Evolutionary conservation across 2,113 vertebrate genomes (phyloP).

Genomic region (Nothoprocta perdicaria): DNA sequence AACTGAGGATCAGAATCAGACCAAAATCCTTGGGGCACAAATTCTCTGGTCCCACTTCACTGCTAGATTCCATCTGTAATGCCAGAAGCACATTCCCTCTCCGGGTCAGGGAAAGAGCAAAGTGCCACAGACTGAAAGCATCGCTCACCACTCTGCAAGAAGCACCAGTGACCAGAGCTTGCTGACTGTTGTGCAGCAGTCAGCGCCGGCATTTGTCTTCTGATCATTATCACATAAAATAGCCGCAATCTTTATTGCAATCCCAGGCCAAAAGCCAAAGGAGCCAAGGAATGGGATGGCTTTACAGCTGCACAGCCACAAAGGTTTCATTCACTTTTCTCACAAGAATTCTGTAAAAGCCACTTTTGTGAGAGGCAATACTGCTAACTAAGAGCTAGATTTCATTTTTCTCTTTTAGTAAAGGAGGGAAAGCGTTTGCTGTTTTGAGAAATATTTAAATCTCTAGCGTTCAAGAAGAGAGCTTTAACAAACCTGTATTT

Average conservation of each 20-base stretch:
- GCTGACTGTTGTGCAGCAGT: not conserved
- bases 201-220: not conserved
- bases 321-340: not conserved
- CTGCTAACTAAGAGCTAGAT: not conserved
- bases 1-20: fast-evolving
- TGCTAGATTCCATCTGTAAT: not conserved
- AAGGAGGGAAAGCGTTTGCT: not conserved
- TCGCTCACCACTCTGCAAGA: not conserved
- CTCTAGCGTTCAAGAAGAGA: not conserved
- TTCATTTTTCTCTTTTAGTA: not conserved
- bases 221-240: not conserved
- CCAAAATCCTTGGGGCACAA: not conserved
- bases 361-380: not conserved
- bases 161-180: not conserved
- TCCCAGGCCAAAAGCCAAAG: not conserved
- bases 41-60: not conserved
- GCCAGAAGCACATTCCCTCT: not conserved
- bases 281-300: not conserved
- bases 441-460: not conserved
- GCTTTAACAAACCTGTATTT: not conserved
- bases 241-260: not conserved
- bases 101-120: not conserved
- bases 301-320: not conserved
- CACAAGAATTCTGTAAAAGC: not conserved
- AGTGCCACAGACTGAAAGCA: not conserved